These are phyloP conservation scores for Chorisops tibialis DNA, from an alignment of 2,888 invertebrate species.

Conservation along the genomic window DNA sequence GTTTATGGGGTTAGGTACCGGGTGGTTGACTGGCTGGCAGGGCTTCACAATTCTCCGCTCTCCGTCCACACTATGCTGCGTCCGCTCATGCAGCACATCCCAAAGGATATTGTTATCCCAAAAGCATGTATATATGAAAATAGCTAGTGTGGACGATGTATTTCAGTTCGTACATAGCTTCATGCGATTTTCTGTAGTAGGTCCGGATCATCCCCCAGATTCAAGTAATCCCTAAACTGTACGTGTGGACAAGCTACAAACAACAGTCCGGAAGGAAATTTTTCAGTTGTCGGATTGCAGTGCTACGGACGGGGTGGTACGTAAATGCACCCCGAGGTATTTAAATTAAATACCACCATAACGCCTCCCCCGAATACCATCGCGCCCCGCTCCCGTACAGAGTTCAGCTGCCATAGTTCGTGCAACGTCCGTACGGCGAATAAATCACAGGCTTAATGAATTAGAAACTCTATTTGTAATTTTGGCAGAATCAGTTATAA, in stretches of 20 bases:
- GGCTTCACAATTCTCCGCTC: no score
- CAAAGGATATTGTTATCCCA: constrained; percentile 8
- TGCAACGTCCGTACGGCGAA: not conserved
- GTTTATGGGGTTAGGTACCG: not conserved
- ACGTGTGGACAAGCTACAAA: constrained; percentile 2
- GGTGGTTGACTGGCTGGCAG: not conserved
- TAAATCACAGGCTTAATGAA: constrained; percentile 33
- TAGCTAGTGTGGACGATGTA: not conserved
- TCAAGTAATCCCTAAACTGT: not conserved
- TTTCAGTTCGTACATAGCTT: no score
- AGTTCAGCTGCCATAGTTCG: not conserved
- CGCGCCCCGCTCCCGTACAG: not conserved
- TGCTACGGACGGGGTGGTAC: not conserved
- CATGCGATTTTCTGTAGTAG: no score
- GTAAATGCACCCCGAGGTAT: constrained; percentile 3
- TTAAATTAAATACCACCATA: constrained; percentile 11
- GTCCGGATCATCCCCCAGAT: constrained; percentile 5
- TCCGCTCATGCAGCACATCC: constrained; percentile 6
- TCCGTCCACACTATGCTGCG: not conserved
- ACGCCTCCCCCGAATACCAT: not conserved
- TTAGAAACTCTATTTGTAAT: constrained; percentile 33
- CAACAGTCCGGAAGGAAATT: not conserved
- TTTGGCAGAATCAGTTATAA: constrained; percentile 31
- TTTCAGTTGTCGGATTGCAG: constrained; percentile 13
- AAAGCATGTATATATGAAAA: not conserved